A percentile compares a stretch with the other conserved stretches of the same genome.
Conservation (phyloP, 2,797 vertebrate species). For the Luscinia megarhynchos region DNA sequence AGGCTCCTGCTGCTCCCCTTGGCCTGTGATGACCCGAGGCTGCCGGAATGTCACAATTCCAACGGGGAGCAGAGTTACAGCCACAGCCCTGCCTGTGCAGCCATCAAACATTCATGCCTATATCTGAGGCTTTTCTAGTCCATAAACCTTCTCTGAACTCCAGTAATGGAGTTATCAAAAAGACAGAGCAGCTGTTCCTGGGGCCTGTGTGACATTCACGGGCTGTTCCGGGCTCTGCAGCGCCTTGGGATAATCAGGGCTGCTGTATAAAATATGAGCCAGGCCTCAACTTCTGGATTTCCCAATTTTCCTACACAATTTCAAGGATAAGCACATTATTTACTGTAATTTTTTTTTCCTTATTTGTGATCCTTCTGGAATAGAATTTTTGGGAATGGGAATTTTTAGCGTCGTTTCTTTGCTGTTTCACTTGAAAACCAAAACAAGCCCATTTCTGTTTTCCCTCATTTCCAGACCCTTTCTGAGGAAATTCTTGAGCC, state of each 20-base stretch:
- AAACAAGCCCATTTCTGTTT: accelerated
- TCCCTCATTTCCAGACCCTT: background rate
- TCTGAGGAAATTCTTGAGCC: background rate
- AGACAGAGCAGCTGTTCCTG: conserved; percentile 38
- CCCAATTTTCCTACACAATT: background rate
- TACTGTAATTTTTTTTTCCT: background rate
- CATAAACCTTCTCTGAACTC: conserved; percentile 58
- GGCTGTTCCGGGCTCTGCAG: background rate
- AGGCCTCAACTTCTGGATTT: background rate
- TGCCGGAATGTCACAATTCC: background rate
- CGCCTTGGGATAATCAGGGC: background rate
- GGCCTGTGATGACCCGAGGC: conserved; percentile 13
- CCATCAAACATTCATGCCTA: conserved; percentile 59
- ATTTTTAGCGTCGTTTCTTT: accelerated
- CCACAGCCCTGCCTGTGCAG: background rate
- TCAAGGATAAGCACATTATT: background rate
- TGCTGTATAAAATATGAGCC: background rate
- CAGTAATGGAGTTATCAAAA: conserved; percentile 51
- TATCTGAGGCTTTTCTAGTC: conserved; percentile 50
- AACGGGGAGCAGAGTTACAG: background rate
- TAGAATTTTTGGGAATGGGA: background rate
- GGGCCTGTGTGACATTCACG: background rate
- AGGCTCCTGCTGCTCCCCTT: background rate
- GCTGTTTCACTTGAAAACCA: background rate
- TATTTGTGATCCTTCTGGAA: background rate